A percentile compares a stretch with the other conserved stretches of the same genome.
phyloP scores from a whole-genome alignment of 2,888 invertebrate genomes.

The Toxonevra muliebris region DNA sequence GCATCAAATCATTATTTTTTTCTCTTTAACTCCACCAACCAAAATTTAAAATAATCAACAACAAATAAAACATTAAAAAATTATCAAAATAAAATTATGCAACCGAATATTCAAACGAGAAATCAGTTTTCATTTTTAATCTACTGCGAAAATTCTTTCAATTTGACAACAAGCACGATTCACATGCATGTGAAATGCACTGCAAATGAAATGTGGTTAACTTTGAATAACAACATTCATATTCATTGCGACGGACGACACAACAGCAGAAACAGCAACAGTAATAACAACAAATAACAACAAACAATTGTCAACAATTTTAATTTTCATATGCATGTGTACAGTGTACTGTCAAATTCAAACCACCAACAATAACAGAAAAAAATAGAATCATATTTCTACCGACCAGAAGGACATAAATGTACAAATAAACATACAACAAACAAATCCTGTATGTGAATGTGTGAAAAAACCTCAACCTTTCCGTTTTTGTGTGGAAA shows the following conservation, averaged over 20 bases:
- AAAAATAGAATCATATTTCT: not conserved
- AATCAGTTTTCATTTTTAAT: conserved; percentile 11
- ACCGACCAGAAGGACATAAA: not conserved
- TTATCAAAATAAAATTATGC: no score
- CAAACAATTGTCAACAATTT: conserved; percentile 28
- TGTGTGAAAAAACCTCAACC: not conserved
- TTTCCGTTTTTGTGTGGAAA: not conserved
- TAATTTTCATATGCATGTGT: conserved; percentile 12
- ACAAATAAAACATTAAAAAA: no score
- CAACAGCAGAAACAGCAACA: conserved; percentile 4
- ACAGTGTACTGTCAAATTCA: not conserved
- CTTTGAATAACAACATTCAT: not conserved
- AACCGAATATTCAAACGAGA: no score
- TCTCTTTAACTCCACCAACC: no score
- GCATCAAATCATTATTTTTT: no score
- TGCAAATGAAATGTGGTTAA: conserved; percentile 19
- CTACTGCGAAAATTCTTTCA: conserved; percentile 26
- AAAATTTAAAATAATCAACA: no score
- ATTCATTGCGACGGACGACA: conserved; percentile 5
- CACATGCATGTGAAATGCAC: conserved; percentile 35
- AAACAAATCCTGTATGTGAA: not conserved
- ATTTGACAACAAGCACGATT: conserved; percentile 27
- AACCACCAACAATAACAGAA: not conserved
- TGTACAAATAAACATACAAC: not conserved
- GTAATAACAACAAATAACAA: conserved; percentile 38